Evolutionary conservation across 1,140 invertebrate genomes (phyloP).

Genomic region (Ephestia elutella): DNA sequence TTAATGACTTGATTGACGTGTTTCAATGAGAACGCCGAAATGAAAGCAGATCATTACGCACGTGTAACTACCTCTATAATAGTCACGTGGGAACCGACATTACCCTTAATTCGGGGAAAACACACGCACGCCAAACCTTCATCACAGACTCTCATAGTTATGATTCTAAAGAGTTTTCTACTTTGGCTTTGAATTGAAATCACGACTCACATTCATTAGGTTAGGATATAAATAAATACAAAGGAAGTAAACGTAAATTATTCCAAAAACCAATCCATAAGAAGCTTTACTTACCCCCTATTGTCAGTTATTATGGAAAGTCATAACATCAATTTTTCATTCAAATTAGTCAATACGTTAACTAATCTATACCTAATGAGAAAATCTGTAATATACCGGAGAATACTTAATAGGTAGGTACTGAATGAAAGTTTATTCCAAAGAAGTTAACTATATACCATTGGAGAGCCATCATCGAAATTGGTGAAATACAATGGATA

Average conservation of each 20-base stretch:
- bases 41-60: conserved; percentile 19
- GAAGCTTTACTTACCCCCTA: too few species aligned
- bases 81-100: conserved; percentile 21
- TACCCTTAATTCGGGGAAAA: conserved; percentile 20
- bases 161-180: neutral
- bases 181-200: neutral
- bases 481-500: too few species aligned
- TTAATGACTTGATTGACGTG: conserved; percentile 8
- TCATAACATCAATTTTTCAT: too few species aligned
- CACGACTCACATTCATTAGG: neutral
- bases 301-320: too few species aligned
- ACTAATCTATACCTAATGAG: too few species aligned
- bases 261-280: too few species aligned
- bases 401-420: too few species aligned
- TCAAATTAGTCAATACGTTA: too few species aligned
- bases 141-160: conserved; percentile 3
- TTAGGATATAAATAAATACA: too few species aligned
- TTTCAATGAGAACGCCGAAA: conserved; percentile 6
- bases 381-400: too few species aligned
- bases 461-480: neutral
- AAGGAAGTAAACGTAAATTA: neutral
- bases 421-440: too few species aligned
- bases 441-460: neutral
- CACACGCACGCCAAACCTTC: neutral
- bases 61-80: conserved; percentile 20